These are phyloP conservation scores for Sturnira hondurensis DNA, from an alignment of 2,113 vertebrate species.

Conservation along the genomic window DNA sequence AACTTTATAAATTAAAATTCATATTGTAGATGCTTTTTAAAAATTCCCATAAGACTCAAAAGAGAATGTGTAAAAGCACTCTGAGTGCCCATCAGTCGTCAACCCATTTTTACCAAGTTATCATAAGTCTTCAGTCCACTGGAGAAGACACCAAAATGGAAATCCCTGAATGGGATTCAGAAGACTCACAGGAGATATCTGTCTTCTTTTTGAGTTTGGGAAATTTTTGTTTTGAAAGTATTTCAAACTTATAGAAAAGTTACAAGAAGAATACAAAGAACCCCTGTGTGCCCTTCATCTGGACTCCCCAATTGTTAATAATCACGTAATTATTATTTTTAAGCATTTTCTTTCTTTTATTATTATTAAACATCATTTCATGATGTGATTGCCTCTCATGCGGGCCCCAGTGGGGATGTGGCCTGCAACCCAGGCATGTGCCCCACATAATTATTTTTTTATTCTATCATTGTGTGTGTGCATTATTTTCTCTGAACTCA, in stretches of 20 bases:
- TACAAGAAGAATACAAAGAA: neutral
- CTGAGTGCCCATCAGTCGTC: neutral
- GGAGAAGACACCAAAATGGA: neutral
- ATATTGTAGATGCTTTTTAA: neutral
- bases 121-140: neutral
- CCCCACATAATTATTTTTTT: neutral
- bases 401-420: no score
- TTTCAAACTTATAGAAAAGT: neutral
- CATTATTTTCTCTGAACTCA: neutral
- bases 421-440: no score
- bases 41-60: neutral
- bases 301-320: neutral
- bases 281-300: neutral
- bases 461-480: neutral
- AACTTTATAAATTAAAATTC: neutral
- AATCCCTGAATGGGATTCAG: neutral
- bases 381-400: no score
- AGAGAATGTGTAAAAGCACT: neutral
- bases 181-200: neutral
- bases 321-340: neutral
- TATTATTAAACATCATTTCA: no score
- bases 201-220: neutral
- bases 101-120: neutral
- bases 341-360: no score
- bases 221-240: neutral